Base-by-base conservation (phyloP, 2,888 invertebrate species). In the Glyphotaelius pellucidus region DNA sequence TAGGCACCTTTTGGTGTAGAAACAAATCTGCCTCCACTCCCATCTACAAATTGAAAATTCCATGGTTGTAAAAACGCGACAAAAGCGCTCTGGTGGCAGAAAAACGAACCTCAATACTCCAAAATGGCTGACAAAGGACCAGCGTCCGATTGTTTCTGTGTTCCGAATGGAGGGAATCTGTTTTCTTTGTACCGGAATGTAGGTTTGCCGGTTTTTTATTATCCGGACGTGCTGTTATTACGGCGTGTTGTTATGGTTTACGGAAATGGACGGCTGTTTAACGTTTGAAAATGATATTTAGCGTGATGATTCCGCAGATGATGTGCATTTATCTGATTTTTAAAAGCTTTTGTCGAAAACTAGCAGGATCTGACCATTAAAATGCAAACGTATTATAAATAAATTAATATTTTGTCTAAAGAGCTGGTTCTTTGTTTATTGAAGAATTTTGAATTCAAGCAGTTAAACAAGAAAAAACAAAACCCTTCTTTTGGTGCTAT, bases 181-280 rank as follows among this genome's bases (percentile, higher is more conserved):
- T 90, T 83, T 90, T 90, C 90, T 90, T 83, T 90, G 90, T 90
- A 19, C 35, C 83, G 83, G 81, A 84, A 90, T 90, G 67, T 42
- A 31, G 42, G 90, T 90, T 32, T 90, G 47, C 32, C 47, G 80
- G 81, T 90, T 90, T 90, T 90, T 90, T 90, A 90, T 35, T 83
- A 67, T 83, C 83, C 35, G 90, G 38, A 90, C 84, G 90, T 90
- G 90, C 83, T 25, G 47, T 90, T 90, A 90, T 90, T 90, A 84
- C 42, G 90, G 79, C 31, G 90, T 81, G 85, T 86, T 86, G 30
- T 42, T 86, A 52, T 15, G 52, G 83, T 25, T 90, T 30, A 19
- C 81, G 83, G 83, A 90, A 90, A 67, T 25, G 25, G 67, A 19
- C 67, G 25, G 67, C 52, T 67, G 67, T 67, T 67, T 25, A 67